A percentile compares a stretch with the other conserved stretches of the same genome.
Conservation (phyloP, 2,888 invertebrate species). For the Scaptodrosophila latifasciaeformis region DNA sequence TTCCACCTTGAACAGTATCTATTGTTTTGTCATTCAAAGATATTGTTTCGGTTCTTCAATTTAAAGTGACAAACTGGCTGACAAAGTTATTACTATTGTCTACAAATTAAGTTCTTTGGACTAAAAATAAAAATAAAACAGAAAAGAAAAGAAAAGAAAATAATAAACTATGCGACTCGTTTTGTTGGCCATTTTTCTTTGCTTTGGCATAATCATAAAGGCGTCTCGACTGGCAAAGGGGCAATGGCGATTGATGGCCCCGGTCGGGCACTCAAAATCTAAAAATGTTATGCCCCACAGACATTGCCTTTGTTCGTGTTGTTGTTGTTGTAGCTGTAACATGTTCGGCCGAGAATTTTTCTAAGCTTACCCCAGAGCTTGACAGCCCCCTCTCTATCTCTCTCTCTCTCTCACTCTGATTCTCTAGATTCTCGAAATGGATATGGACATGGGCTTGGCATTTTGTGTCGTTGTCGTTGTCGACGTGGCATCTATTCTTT, state of each 20-base stretch:
- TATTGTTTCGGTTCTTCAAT: no score
- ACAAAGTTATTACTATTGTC: no score
- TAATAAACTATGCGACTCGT: slow-evolving; percentile 33
- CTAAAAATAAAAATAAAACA: slow-evolving; percentile 15
- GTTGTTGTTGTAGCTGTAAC: slow-evolving; percentile 24
- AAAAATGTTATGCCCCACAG: no score
- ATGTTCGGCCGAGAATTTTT: slow-evolving; percentile 18
- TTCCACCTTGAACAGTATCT: no score
- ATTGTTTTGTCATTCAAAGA: no score
- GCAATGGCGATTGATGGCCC: slow-evolving; percentile 51
- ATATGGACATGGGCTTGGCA: slow-evolving; percentile 30
- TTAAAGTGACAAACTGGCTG: no score
- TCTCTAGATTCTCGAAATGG: no score
- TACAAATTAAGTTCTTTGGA: no score
- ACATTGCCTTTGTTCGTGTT: no score
- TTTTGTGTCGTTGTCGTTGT: slow-evolving; percentile 35
- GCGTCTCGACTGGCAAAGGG: slow-evolving; percentile 23
- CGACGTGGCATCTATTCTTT: slow-evolving; percentile 26
- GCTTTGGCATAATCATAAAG: slow-evolving; percentile 61
- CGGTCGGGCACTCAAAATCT: slow-evolving; percentile 54
- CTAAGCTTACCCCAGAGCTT: not conserved
- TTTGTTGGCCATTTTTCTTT: slow-evolving; percentile 45
- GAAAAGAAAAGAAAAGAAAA: slow-evolving; percentile 8
- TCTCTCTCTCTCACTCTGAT: no score
- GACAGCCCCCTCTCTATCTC: no score